Evolutionary conservation across 2,113 vertebrate species (phyloP), one percentile per base, ranked within the genome.

Genomic region (Pterocles gutturalis): DNA sequence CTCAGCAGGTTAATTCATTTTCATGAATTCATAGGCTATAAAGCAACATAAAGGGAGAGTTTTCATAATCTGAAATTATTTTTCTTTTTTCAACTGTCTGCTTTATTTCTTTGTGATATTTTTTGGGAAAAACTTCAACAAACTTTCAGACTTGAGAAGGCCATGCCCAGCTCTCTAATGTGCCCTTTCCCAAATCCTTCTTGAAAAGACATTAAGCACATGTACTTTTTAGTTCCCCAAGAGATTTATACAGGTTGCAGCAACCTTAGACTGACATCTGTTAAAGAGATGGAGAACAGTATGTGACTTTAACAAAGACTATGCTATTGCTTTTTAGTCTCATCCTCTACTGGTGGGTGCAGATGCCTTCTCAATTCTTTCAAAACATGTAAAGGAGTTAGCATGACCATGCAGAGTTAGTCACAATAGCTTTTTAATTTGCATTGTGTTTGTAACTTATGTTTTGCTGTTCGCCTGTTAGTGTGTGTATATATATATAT

Each of bases 1-100:
- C 57, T 53, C 31, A 2, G 3, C 36, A 41, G 85, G 90, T 96
- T 94, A 96, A 94, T 90, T 87, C 53, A 41, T 54, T 93, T 93
- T 78, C 18, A 13, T 51, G 17, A 79, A n/a, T 89, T 84, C 29
- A 2, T 25, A 34, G 21, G n/a, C 48, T 76, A 4, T 28, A 72
- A 94, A 90, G 65, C 33, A 45, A 18, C 34, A 78, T 17, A 21
- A 96, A 90, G 29, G 38, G 31, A 83, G 29, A 64, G 11, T 65
- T 90, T 93, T 64, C 43, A 19, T 81, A 38, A 41, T 72, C 55
- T 71, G 69, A 53, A 96, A 75, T 51, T 1, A 9, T 51, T 89
- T 65, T 67, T 34, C 4, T 11, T 66, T 78, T 88, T 14, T 57
- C 6, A 21, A 17, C 12, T 0, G 0, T 49, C 21, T 12, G 1